phyloP scores from a whole-genome alignment of 2,797 vertebrate species.

The Diplodus sargus region DNA sequence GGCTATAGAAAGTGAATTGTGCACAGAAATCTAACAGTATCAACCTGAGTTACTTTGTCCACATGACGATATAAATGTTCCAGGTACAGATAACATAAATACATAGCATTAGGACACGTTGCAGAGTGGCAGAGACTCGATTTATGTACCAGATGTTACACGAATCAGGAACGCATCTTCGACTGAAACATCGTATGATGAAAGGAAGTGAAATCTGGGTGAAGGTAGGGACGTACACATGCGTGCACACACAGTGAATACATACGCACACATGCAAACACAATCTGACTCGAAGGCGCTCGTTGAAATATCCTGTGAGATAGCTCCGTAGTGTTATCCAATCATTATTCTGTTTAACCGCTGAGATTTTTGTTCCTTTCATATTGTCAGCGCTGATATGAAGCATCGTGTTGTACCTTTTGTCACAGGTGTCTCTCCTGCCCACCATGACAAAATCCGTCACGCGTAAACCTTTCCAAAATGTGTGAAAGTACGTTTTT shows the following conservation, averaged over 20 bases:
- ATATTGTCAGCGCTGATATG: not conserved
- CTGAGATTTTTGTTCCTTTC: conserved; percentile 4
- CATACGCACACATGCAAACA: not conserved
- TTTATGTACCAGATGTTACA: not conserved
- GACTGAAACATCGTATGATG: conserved; percentile 15
- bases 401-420: not conserved
- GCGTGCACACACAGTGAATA: not conserved
- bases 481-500: not conserved
- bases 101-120: not conserved
- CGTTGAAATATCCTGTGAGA: conserved; percentile 23
- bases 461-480: not conserved
- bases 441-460: not conserved
- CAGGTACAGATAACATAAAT: not conserved
- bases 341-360: conserved; percentile 4
- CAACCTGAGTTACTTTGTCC: not conserved
- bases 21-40: no score
- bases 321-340: conserved; percentile 11
- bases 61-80: not conserved
- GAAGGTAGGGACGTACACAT: not conserved
- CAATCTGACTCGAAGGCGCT: conserved; percentile 15
- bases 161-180: conserved; percentile 2
- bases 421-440: not conserved
- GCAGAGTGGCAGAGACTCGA: not conserved
- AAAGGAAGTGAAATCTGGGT: conserved; percentile 30
- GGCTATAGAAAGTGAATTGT: not conserved